phyloP scores from a whole-genome alignment of 2,797 vertebrate genomes.

The Myioborus melanocephalus region DNA sequence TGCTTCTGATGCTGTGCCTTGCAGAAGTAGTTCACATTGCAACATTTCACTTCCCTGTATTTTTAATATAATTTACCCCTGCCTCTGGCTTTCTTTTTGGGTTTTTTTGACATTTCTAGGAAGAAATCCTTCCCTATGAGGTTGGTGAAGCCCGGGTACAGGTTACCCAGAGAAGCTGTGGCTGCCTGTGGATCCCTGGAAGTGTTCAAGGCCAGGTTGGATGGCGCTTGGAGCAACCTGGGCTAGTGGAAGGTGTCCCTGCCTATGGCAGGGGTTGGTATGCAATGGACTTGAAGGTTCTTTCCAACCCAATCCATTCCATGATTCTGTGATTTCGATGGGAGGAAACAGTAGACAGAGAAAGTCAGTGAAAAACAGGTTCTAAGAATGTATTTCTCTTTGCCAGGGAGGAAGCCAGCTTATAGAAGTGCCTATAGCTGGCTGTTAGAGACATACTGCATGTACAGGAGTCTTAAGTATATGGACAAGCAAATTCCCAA shows the following conservation, averaged over 20 bases:
- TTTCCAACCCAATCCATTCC: not conserved
- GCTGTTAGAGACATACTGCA: not conserved
- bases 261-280: not conserved
- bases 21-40: not conserved
- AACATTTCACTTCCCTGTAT: not conserved
- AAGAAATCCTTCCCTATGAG: not conserved
- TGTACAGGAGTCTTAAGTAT: not conserved
- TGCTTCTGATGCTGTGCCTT: not conserved
- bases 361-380: not conserved
- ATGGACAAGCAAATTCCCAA: not conserved
- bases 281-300: not conserved
- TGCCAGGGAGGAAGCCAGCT: not conserved
- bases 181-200: not conserved
- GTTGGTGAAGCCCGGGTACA: not conserved
- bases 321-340: not conserved
- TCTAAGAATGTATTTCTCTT: not conserved
- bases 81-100: not conserved
- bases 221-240: not conserved
- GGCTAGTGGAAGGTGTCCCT: not conserved
- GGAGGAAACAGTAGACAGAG: not conserved
- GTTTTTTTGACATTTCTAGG: not conserved
- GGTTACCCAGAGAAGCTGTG: not conserved
- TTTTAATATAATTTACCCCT: not conserved
- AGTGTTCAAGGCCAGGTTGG: not conserved
- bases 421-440: not conserved